Conservation (phyloP, 1,140 invertebrate species). For the Cyrtorhinus lividipennis region DNA sequence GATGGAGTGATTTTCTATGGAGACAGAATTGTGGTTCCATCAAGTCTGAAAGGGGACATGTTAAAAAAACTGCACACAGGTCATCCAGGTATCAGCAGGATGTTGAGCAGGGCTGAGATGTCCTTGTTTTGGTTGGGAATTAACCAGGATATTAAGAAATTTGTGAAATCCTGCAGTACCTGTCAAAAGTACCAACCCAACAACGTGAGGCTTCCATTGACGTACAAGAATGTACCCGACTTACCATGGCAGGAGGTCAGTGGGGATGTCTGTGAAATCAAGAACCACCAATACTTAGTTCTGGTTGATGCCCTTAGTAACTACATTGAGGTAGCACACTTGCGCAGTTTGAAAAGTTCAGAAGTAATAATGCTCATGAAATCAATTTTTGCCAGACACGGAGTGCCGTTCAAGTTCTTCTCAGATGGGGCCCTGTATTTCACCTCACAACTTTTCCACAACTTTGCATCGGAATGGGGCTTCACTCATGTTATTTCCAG, state of each 20-base stretch:
- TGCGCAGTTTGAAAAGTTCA: conserved; percentile 4
- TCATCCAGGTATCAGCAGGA: conserved; percentile 27
- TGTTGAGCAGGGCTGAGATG: conserved; percentile 26
- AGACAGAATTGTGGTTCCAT: conserved; percentile 20
- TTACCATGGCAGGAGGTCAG: conserved; percentile 11
- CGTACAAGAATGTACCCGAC: conserved; percentile 4
- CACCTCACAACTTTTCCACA: not conserved
- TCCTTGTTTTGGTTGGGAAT: conserved; percentile 25
- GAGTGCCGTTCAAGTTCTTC: conserved; percentile 5
- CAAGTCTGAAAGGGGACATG: conserved; percentile 3
- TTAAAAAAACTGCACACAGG: conserved; percentile 22
- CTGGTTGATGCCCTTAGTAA: conserved; percentile 14
- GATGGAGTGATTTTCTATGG: conserved; percentile 3
- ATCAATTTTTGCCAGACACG: conserved; percentile 10
- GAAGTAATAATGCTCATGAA: conserved; percentile 4
- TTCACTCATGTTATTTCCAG: not conserved
- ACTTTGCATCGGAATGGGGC: not conserved
- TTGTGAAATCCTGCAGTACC: conserved; percentile 23
- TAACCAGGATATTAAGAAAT: conserved; percentile 26
- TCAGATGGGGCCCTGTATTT: conserved; percentile 13
- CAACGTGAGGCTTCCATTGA: conserved; percentile 6
- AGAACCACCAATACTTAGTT: conserved; percentile 5
- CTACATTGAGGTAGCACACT: not conserved
- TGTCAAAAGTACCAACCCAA: conserved; percentile 17
- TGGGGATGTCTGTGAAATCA: conserved; percentile 7